Evolutionary conservation across 2,888 invertebrate species (phyloP).

Genomic region (Heteromurus nitidus): DNA sequence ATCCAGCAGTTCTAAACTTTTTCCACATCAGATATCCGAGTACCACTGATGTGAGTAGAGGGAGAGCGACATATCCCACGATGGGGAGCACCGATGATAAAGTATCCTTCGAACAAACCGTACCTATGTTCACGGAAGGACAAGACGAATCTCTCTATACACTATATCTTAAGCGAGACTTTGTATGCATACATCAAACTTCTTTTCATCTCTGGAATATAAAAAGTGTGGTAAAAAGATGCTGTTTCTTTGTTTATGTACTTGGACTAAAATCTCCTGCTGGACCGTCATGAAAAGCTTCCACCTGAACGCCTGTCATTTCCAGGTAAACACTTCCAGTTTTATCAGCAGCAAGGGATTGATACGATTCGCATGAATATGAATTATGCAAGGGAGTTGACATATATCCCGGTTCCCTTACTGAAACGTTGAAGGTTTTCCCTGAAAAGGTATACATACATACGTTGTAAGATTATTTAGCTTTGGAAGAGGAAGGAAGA

Average conservation of each 20-base stretch:
- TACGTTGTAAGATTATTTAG: too few species aligned
- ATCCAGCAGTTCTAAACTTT: slow-evolving; percentile 44
- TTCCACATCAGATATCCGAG: slow-evolving; percentile 46
- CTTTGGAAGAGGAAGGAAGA: too few species aligned
- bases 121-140: too few species aligned
- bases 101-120: slow-evolving; percentile 41
- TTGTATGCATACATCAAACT: background rate
- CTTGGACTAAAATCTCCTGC: slow-evolving; percentile 47
- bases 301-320: slow-evolving; percentile 49
- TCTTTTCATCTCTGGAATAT: background rate
- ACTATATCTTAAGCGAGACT: too few species aligned
- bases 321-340: slow-evolving; percentile 52
- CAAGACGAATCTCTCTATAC: background rate
- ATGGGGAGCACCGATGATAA: slow-evolving; percentile 43
- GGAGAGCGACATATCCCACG: slow-evolving; percentile 41
- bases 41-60: slow-evolving; percentile 2
- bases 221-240: slow-evolving; percentile 1
- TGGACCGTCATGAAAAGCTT: slow-evolving; percentile 42
- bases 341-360: slow-evolving; percentile 49
- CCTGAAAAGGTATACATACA: slow-evolving; percentile 27
- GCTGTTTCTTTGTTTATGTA: slow-evolving; percentile 12
- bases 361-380: slow-evolving; percentile 47
- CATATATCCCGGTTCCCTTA: slow-evolving; percentile 37
- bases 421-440: slow-evolving; percentile 36
- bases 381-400: slow-evolving; percentile 48